phyloP scores from a whole-genome alignment of 1,140 invertebrate genomes.

The Aphelinus certus region DNA sequence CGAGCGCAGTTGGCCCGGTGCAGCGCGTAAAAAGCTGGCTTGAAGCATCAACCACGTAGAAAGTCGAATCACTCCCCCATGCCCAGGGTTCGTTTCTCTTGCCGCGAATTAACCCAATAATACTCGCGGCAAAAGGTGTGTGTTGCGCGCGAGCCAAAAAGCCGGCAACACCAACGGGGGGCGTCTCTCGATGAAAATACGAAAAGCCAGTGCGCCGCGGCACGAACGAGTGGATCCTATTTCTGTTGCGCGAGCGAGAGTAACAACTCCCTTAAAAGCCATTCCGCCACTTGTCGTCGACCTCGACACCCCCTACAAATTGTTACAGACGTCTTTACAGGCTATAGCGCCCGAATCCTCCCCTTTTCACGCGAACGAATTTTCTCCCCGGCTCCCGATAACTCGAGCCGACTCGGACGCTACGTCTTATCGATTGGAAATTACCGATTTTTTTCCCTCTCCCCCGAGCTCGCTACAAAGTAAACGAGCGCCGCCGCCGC shows the following conservation, averaged over 20 bases:
- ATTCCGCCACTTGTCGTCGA: conserved; percentile 33
- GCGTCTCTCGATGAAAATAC: conserved; percentile 2
- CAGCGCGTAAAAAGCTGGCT: too few species aligned
- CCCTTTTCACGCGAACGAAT: neutral
- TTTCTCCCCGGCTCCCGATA: neutral
- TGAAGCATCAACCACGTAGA: too few species aligned
- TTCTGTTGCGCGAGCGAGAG: conserved; percentile 26
- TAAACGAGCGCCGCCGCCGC: too few species aligned
- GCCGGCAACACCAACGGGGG: too few species aligned
- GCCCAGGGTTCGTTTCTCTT: too few species aligned
- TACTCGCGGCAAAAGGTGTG: too few species aligned
- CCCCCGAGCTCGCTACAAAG: too few species aligned
- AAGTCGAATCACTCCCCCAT: too few species aligned
- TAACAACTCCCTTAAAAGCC: conserved; percentile 39
- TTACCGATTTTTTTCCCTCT: conserved; percentile 28
- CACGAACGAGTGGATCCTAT: conserved; percentile 19
- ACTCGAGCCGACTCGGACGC: conserved; percentile 5
- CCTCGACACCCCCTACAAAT: conserved; percentile 21
- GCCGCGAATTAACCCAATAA: too few species aligned
- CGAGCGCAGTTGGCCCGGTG: too few species aligned
- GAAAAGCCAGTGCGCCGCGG: neutral
- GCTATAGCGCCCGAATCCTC: conserved; percentile 16
- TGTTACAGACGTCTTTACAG: conserved; percentile 41
- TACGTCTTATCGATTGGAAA: conserved; percentile 35
- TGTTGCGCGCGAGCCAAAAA: too few species aligned